Evolutionary conservation across 2,113 vertebrate genomes (phyloP), one percentile per base, ranked within the genome.

Genomic region (Arenaria interpres): DNA sequence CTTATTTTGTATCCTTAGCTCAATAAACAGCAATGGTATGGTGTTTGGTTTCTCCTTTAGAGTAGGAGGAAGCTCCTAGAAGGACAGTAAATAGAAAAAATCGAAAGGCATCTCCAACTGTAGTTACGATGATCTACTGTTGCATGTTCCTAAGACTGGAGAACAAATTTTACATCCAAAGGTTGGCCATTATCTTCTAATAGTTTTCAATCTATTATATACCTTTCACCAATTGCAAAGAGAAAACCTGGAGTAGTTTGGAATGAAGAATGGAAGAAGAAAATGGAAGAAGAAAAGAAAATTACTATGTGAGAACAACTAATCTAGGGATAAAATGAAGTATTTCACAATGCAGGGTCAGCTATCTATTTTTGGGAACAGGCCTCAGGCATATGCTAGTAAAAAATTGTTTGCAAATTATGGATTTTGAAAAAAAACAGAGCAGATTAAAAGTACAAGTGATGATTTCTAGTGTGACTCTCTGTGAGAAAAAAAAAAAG

Each of bases 331-430:
- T n/a, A 72, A 79, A 93, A 85, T 43, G 9, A 35, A 85, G n/a
- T 53, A 46, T 72, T 95, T 95, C 62, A 54, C 73, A 86, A 50
- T 41, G 25, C 24, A 86, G 30, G 62, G 68, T 89, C 45, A 35
- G 30, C 19, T 41, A 19, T 90, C 69, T 95, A 54, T 67, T 76
- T 90, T 74, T 46, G 62, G 54, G 56, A 94, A 93, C 45, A 88
- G 89, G 85, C 53, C 53, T 93, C 69, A 88, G 92, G 89, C 68
- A 76, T 96, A 53, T 71, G 89, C 43, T 89, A 88, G 45, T 45
- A 96, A 95, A 96, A 96, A 62, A 91, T 79, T 96, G 80, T 96
- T 71, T 96, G 75, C 51, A 97, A 97, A 96, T 94, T 56, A 88
- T 43, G 45, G 92, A 91, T 75, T 95, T n/a, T 72, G 56, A 81